These are phyloP conservation scores for Tigriopus californicus DNA, from an alignment of 2,888 invertebrate species.

Conservation along the genomic window DNA sequence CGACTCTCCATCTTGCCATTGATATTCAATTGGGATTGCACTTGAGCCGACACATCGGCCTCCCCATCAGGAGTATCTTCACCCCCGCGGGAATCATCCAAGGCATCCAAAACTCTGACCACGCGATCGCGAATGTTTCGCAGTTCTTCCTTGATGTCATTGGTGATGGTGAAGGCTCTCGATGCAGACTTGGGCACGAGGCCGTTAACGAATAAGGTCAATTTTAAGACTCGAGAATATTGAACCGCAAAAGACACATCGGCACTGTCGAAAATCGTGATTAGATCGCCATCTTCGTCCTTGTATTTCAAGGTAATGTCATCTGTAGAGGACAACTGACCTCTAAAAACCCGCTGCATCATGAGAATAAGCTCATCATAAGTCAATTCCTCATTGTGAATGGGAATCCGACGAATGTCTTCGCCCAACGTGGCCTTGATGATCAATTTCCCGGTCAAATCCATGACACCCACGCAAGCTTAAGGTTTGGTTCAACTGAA, in stretches of 20 bases:
- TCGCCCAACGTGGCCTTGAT: constrained; percentile 38
- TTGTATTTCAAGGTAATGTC: constrained; percentile 49
- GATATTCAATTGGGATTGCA: not conserved
- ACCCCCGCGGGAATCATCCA: constrained; percentile 27
- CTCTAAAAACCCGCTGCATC: constrained; percentile 46
- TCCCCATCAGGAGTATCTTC: not conserved
- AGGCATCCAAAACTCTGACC: constrained; percentile 37
- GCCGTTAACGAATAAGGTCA: constrained; percentile 35
- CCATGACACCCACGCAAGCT: not conserved
- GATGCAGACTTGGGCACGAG: constrained; percentile 11
- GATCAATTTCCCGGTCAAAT: constrained; percentile 11
- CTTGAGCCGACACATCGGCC: constrained; percentile 18
- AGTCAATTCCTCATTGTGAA: constrained; percentile 51
- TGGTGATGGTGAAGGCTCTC: constrained; percentile 16
- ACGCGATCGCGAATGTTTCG: constrained; percentile 38
- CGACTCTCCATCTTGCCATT: constrained; percentile 28
- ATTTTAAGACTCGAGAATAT: constrained; percentile 42
- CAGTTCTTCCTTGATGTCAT: constrained; percentile 33
- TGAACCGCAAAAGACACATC: constrained; percentile 49
- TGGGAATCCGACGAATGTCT: constrained; percentile 46
- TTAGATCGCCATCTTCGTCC: constrained; percentile 51
- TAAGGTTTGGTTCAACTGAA: too few relatives aligned
- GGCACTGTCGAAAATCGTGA: constrained; percentile 48
- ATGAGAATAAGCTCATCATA: constrained; percentile 47
- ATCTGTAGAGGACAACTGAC: constrained; percentile 40